Conservation (phyloP, 2,113 vertebrate species). For the Cebus imitator region DNA sequence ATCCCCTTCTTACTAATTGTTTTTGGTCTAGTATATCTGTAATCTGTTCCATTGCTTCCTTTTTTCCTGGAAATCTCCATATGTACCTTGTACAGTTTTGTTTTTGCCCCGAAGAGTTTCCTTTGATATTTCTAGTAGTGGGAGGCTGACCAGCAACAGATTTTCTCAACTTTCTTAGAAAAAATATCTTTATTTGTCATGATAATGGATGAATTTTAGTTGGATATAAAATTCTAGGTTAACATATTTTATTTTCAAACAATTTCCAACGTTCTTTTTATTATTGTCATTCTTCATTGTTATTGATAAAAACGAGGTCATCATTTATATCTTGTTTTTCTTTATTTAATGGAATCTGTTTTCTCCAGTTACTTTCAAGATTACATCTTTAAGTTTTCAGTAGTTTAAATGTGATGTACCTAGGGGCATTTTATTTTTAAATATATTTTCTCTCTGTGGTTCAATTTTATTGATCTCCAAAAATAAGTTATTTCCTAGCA, state of each 20-base stretch:
- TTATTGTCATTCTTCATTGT: background rate
- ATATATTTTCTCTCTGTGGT: background rate
- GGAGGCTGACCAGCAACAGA: background rate
- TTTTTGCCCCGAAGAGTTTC: background rate
- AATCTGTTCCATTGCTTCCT: background rate
- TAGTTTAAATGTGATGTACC: background rate
- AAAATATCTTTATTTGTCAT: background rate
- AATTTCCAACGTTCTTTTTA: background rate
- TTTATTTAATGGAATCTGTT: background rate
- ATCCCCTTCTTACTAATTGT: background rate
- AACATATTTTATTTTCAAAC: background rate
- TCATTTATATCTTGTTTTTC: background rate
- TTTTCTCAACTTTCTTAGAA: background rate
- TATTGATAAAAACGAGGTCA: background rate
- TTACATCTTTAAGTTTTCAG: background rate
- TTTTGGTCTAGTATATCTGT: background rate
- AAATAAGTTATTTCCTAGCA: background rate
- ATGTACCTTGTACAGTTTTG: background rate
- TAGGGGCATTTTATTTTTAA: background rate
- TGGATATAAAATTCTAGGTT: background rate
- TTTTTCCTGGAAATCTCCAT: background rate
- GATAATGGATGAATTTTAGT: background rate
- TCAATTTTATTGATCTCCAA: background rate
- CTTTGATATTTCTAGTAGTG: background rate
- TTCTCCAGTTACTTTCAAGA: background rate